phyloP scores from a whole-genome alignment of 2,797 vertebrate genomes.

The Botia kubotai region DNA sequence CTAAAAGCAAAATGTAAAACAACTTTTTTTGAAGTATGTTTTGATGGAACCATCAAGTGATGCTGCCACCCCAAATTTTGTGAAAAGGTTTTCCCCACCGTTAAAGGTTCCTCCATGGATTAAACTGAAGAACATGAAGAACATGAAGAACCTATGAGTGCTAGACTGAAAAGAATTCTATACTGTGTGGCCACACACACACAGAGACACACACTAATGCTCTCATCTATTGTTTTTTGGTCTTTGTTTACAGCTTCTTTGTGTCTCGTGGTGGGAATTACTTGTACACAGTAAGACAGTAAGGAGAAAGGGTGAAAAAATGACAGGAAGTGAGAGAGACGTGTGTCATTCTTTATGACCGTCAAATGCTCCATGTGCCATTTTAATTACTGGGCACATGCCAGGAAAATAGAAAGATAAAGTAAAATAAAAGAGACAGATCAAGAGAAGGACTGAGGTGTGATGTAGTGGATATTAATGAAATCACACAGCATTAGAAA shows the following conservation, averaged over 20 bases:
- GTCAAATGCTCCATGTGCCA: slow-evolving; percentile 84
- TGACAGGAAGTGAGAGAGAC: slow-evolving; percentile 58
- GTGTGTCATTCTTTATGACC: slow-evolving; percentile 75
- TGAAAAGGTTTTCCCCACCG: not conserved
- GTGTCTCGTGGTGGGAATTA: slow-evolving; percentile 76
- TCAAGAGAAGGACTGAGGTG: slow-evolving; percentile 13
- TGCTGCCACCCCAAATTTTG: not conserved
- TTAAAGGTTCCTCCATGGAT: not conserved
- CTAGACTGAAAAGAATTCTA: slow-evolving; percentile 7
- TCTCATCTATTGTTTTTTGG: slow-evolving; percentile 38
- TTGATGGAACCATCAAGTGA: not conserved
- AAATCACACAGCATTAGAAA: slow-evolving; percentile 24
- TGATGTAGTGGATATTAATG: slow-evolving; percentile 12
- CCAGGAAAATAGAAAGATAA: slow-evolving; percentile 65
- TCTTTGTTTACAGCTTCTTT: slow-evolving; percentile 65
- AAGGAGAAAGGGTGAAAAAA: slow-evolving; percentile 49
- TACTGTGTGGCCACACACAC: slow-evolving; percentile 31
- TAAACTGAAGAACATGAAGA: not conserved
- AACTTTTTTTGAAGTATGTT: not conserved
- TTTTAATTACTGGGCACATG: slow-evolving; percentile 82
- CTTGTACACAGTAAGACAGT: slow-evolving; percentile 59
- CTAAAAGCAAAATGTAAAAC: not conserved
- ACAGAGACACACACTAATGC: slow-evolving; percentile 34
- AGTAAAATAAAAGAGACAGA: slow-evolving; percentile 9
- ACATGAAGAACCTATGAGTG: not conserved